phyloP scores from a whole-genome alignment of 2,888 invertebrate species.

The Drosophila pseudotalamancana region DNA sequence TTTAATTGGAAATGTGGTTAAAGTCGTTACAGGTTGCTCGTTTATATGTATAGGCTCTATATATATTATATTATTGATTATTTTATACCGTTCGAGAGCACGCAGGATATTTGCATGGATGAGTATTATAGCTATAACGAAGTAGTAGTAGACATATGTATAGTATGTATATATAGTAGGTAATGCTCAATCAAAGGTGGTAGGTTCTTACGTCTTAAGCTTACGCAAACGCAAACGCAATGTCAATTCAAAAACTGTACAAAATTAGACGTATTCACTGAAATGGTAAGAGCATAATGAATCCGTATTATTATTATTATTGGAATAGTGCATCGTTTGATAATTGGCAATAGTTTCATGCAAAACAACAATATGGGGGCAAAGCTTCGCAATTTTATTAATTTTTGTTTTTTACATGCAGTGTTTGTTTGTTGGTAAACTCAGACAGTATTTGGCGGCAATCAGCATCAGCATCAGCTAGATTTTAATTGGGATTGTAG shows the following conservation, averaged over 20 bases:
- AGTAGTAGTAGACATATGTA: constrained; percentile 28
- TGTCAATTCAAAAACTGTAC: constrained; percentile 70
- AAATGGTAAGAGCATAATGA: constrained; percentile 72
- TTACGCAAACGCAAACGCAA: constrained; percentile 45
- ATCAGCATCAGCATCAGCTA: no score
- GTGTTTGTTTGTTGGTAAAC: constrained; percentile 6
- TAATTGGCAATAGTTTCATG: constrained; percentile 45
- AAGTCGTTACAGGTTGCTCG: constrained; percentile 1
- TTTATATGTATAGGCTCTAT: constrained; percentile 6
- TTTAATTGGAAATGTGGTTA: constrained; percentile 2
- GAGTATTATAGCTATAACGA: constrained; percentile 46
- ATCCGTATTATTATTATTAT: constrained; percentile 50
- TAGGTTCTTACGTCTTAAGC: constrained; percentile 58
- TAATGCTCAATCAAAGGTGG: constrained; percentile 59
- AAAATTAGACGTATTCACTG: constrained; percentile 66
- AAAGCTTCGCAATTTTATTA: constrained; percentile 5
- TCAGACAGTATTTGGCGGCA: constrained; percentile 17
- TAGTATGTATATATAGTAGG: constrained; percentile 25
- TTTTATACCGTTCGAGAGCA: constrained; percentile 16
- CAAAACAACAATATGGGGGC: constrained; percentile 28
- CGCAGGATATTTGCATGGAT: constrained; percentile 13
- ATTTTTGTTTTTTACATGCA: constrained; percentile 23
- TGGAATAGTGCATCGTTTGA: constrained; percentile 8
- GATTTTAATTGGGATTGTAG: constrained; percentile 37
- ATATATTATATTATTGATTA: constrained; percentile 7